phyloP scores from a whole-genome alignment of 1,140 invertebrate species.

The Mycetomoellerius zeteki region DNA sequence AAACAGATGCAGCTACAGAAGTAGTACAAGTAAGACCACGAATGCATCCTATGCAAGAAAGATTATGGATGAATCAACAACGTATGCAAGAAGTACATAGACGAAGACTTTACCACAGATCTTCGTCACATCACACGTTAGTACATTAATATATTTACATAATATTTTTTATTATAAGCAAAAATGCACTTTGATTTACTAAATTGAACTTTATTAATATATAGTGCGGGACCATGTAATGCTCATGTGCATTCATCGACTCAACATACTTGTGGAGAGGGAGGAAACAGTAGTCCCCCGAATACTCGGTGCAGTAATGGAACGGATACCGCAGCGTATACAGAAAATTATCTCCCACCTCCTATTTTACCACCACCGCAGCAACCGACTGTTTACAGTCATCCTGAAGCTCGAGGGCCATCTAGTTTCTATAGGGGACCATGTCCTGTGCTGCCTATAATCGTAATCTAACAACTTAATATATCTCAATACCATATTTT shows the following conservation, averaged over 20 bases:
- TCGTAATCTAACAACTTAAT: constrained; percentile 70
- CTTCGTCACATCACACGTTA: constrained; percentile 80
- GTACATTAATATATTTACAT: constrained; percentile 48
- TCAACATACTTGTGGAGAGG: constrained; percentile 71
- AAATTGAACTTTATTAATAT: constrained; percentile 46
- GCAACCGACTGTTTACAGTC: constrained; percentile 87
- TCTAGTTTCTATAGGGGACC: constrained; percentile 74
- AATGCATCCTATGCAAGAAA: constrained; percentile 91
- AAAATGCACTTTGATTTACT: background rate
- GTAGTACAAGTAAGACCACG: constrained; percentile 84
- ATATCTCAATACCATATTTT: background rate
- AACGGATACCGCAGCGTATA: constrained; percentile 64
- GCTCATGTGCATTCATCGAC: constrained; percentile 75
- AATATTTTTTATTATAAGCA: background rate
- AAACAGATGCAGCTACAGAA: constrained; percentile 62
- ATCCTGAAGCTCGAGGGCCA: constrained; percentile 85
- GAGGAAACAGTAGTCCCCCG: constrained; percentile 69
- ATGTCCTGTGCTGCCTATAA: constrained; percentile 75
- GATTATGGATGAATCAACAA: constrained; percentile 92
- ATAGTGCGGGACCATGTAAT: constrained; percentile 77
- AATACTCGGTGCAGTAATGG: constrained; percentile 72
- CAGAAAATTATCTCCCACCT: constrained; percentile 75
- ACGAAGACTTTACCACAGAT: constrained; percentile 87
- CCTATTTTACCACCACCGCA: constrained; percentile 81
- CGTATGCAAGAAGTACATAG: constrained; percentile 90